Evolutionary conservation across 2,797 vertebrate species (phyloP).

Genomic region (Hydrolagus colliei): DNA sequence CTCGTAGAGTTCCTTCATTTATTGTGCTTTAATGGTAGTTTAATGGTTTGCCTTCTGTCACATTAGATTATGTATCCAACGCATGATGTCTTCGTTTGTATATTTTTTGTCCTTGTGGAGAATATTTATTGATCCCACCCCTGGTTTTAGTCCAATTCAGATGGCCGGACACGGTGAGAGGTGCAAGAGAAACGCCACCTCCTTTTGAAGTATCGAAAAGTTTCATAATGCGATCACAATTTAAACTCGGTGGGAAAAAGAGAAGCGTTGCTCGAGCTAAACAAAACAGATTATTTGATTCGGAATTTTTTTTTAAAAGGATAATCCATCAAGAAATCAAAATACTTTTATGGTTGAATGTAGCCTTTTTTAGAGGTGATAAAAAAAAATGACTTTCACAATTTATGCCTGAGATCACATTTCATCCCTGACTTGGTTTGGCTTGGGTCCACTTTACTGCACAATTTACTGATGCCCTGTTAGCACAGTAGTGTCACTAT

Average conservation of each 20-base stretch:
- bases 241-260: not conserved
- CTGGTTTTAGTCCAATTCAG: too few species aligned
- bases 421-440: not conserved
- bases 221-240: not conserved
- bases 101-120: not conserved
- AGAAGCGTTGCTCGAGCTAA: not conserved
- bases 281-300: constrained; percentile 11
- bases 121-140: too few species aligned
- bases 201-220: not conserved
- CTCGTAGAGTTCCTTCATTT: not conserved
- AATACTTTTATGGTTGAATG: not conserved
- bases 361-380: not conserved
- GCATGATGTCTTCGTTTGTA: not conserved
- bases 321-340: not conserved
- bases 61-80: not conserved
- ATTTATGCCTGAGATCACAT: constrained; percentile 1
- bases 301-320: not conserved
- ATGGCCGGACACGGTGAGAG: too few species aligned
- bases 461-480: not conserved
- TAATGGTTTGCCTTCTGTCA: not conserved
- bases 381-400: not conserved
- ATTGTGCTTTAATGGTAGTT: not conserved
- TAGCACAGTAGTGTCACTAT: not conserved
- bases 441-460: not conserved
- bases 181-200: not conserved